A percentile compares a stretch with the other conserved stretches of the same genome.
phyloP scores from a whole-genome alignment of 2,113 vertebrate species.

The Limnothrissa miodon region DNA sequence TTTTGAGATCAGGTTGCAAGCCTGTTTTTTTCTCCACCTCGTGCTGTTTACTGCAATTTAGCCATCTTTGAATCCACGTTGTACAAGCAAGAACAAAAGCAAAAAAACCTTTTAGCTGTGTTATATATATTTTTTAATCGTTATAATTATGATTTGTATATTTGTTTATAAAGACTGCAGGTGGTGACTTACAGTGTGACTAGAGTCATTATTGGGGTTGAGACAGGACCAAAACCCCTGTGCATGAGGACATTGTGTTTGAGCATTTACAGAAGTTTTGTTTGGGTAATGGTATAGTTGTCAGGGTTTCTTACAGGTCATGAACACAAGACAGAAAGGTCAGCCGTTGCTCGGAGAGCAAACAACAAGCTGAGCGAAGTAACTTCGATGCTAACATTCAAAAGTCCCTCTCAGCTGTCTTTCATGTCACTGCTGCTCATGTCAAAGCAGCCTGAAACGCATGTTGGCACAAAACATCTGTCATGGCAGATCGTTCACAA shows the following conservation, averaged over 20 bases:
- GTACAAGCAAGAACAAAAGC: neutral
- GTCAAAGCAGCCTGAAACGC: constrained; percentile 36
- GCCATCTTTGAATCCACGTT: neutral
- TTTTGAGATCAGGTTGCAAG: neutral
- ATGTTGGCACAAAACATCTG: constrained; percentile 48
- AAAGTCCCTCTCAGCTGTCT: constrained; percentile 21
- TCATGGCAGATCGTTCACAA: constrained; percentile 43
- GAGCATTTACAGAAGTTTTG: neutral
- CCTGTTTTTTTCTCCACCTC: neutral
- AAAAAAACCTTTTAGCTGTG: neutral
- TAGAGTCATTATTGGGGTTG: too few relatives aligned
- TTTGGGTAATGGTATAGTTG: neutral
- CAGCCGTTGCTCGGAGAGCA: constrained; percentile 27
- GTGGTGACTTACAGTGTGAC: neutral
- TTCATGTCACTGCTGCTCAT: constrained; percentile 32
- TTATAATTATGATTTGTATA: neutral
- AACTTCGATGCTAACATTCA: constrained; percentile 8
- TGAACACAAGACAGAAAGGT: constrained; percentile 15
- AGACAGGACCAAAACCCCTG: neutral
- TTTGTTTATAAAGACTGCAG: neutral
- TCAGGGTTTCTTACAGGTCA: neutral
- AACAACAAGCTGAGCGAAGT: constrained; percentile 27
- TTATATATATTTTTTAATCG: neutral
- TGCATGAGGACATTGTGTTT: neutral
- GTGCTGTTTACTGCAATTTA: neutral